phyloP scores from a whole-genome alignment of 2,888 invertebrate genomes.

The Aspidiotus rigidus region DNA sequence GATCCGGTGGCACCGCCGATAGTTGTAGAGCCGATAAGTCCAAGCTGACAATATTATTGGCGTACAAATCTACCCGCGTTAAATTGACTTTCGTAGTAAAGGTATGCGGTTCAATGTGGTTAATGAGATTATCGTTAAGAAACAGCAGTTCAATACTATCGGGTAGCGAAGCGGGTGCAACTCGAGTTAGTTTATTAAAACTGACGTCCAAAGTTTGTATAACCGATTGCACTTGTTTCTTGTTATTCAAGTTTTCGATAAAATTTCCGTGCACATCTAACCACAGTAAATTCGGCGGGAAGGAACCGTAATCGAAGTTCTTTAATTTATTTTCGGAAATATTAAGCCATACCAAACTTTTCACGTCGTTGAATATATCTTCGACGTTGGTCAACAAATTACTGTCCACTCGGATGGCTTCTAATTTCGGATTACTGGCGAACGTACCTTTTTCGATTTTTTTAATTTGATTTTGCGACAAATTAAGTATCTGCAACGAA shows the following conservation, averaged over 20 bases:
- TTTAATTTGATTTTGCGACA: constrained; percentile 74
- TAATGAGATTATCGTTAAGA: constrained; percentile 80
- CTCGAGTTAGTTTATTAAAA: constrained; percentile 73
- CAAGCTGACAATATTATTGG: constrained; percentile 81
- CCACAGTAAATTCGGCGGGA: constrained; percentile 76
- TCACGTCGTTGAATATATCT: constrained; percentile 72
- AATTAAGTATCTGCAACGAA: constrained; percentile 72
- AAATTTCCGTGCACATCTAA: constrained; percentile 82
- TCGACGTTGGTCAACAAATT: constrained; percentile 74
- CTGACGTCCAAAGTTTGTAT: constrained; percentile 82
- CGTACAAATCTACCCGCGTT: constrained; percentile 82
- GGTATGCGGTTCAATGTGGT: constrained; percentile 75
- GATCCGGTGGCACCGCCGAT: constrained; percentile 65
- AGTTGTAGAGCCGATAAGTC: constrained; percentile 79
- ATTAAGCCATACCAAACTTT: constrained; percentile 77
- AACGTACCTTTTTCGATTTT: constrained; percentile 72
- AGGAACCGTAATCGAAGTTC: constrained; percentile 78
- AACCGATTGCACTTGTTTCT: constrained; percentile 59
- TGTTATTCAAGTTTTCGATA: constrained; percentile 67
- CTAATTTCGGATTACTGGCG: constrained; percentile 65
- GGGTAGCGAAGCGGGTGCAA: constrained; percentile 67
- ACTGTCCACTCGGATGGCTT: constrained; percentile 77
- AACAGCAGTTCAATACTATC: constrained; percentile 76
- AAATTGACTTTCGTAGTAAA: constrained; percentile 81
- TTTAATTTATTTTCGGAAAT: constrained; percentile 82